Conservation (phyloP, 92 coral and sea anemone species). For the Muricea muricata region DNA sequence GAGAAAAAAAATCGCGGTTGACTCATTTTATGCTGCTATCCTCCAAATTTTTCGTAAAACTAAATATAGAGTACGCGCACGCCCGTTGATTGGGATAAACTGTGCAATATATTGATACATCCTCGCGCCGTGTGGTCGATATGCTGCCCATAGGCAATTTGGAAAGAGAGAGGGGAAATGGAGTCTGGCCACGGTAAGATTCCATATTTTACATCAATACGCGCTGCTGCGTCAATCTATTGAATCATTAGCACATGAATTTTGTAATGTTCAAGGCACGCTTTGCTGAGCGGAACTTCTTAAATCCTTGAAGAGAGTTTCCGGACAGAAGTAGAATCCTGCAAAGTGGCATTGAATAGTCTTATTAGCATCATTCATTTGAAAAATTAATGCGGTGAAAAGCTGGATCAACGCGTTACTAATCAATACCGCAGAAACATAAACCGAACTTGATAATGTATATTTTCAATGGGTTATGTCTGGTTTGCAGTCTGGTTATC, state of each 20-base stretch:
- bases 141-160: neutral
- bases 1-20: neutral
- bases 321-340: neutral
- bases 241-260: neutral
- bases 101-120: neutral
- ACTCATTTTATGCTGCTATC: neutral
- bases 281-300: neutral
- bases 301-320: neutral
- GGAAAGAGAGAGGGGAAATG: neutral
- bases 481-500: too few relatives aligned
- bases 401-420: too few relatives aligned
- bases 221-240: neutral
- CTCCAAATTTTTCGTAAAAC: neutral
- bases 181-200: neutral
- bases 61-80: neutral
- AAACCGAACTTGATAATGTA: too few relatives aligned
- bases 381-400: neutral
- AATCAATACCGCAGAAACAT: too few relatives aligned
- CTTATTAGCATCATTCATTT: neutral
- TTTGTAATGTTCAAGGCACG: neutral
- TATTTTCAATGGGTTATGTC: too few relatives aligned
- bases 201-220: neutral
- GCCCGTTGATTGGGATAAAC: slow-evolving; percentile 5
- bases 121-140: neutral
- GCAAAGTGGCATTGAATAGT: neutral